Base-by-base conservation (phyloP, 2,797 vertebrate genomes). In the Pampus argenteus region DNA sequence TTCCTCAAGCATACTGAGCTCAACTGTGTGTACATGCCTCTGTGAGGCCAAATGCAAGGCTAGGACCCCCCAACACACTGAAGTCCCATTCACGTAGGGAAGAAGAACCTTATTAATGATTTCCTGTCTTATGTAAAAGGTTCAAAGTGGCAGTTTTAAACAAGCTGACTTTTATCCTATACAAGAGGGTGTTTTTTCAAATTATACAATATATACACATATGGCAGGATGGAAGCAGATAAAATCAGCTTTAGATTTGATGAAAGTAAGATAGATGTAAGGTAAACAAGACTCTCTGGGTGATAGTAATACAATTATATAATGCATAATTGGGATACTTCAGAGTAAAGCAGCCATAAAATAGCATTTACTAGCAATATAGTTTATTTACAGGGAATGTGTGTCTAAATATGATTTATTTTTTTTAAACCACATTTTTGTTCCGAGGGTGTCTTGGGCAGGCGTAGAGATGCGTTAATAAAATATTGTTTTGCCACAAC, bases 1-100 rank as follows among this genome's bases (percentile, higher is more conserved):
- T 88, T 90, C 90, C 89, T 90, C 87, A 71, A 88, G 86, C 87
- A 86, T 84, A 84, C 85, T 83, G 79, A 88, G 82, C 86, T 89
- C 82, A 74, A 77, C 83, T 86, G 77, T 83, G 84, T 80, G 87
- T 85, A 88, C 87, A 88, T 85, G 89, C 49, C 47, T 86, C 77
- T 81, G 79, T 79, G 74, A 83, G 83, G 76, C 84, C 84, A 80
- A 78, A 85, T 31, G 45, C 70, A 82, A 74, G 69, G 72, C 71
- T 75, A 71, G 74, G 81, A n/a, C 67, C 71, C 56, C 58, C 66
- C 72, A 83, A 76, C 83, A 59, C 50, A 67, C 84, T 55, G 11
- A 63, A 79, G 73, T 69, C 75, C 57, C 61, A 69, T 78, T 88
- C 76, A 82, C 79, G 58, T 20, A 63, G 75, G 68, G 84, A 77